phyloP scores from a whole-genome alignment of 2,888 invertebrate species.

The Leptopterna dolabrata region DNA sequence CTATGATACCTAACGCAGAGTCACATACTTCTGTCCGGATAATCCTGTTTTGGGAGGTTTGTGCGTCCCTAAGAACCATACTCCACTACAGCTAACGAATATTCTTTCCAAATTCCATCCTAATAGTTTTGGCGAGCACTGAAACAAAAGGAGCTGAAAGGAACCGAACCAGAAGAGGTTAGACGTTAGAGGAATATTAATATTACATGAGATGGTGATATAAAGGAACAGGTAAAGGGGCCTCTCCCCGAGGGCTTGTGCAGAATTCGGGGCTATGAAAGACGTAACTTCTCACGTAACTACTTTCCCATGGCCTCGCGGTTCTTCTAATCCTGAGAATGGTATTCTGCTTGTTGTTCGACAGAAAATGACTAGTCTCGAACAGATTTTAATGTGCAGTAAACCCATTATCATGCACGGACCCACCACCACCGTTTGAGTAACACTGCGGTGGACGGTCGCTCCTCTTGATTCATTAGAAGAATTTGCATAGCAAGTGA shows the following conservation, averaged over 20 bases:
- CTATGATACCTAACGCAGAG: no score
- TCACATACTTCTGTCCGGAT: no score
- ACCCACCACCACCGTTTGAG: no score
- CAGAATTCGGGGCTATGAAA: background rate
- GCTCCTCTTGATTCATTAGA: no score
- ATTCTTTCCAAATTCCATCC: background rate
- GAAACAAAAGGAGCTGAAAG: constrained; percentile 4
- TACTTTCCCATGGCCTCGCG: background rate
- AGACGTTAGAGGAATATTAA: background rate
- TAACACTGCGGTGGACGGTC: no score
- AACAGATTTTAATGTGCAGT: no score
- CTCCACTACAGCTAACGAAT: background rate
- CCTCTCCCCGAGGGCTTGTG: background rate
- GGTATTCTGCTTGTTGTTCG: background rate
- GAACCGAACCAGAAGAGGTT: background rate
- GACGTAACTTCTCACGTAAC: background rate
- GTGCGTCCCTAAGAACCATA: no score
- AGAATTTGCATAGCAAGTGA: no score
- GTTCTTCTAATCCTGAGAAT: background rate
- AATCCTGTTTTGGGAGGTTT: no score
- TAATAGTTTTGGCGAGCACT: background rate
- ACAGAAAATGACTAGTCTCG: no score
- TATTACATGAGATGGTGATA: constrained; percentile 24
- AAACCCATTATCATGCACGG: no score
- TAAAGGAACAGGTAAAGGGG: background rate